Evolutionary conservation across 2,797 vertebrate genomes (phyloP), one percentile per base, ranked within the genome.

Genomic region (Coccyzus lansbergi): DNA sequence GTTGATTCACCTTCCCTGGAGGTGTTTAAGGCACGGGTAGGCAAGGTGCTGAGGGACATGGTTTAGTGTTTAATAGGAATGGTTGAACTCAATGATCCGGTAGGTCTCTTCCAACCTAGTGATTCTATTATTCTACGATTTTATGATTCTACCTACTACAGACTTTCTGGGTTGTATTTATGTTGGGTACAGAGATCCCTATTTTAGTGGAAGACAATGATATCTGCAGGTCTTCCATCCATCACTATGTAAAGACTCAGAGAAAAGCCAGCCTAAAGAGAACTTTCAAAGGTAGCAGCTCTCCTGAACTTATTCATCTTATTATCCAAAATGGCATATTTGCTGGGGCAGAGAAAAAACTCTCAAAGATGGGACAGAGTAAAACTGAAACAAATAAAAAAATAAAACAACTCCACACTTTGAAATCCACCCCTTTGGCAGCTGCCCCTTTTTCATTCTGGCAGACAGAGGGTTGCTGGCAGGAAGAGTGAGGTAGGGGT

Each of bases 391-490:
- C 55, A 94, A 95, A 92, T 74, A 70, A 84, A 82, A 60, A 87
- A 82, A 60, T 88, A 94, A 46, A 75, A 38, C 38, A 38, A 38
- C 38, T n/a, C 88, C 76, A 26, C 74, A 44, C 90, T 94, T 95
- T 85, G 90, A 95, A 96, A 95, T 91, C 76, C 70, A 81, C 88
- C 78, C 91, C 25, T 79, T 92, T 97, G 96, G 96, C 97, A 96
- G 80, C 74, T 74, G 55, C 94, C 86, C 88, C 81, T 84, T 90
- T 91, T 91, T 93, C 85, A 42, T 95, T 96, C 96, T 96, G 96
- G 96, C 97, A 97, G 91, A 86, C 18, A 0, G 82, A 94, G 79
- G 48, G 75, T 31, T 92, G 89, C 84, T 97, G 97, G 96, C 96
- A 97, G 55, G 53, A 93, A 88, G 88, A 86, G 85, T 93, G 91